Percentiles rank a stretch among this genome's conserved stretches.
Evolutionary conservation across 2,888 invertebrate species (phyloP).

Genomic region (Phortica magna): DNA sequence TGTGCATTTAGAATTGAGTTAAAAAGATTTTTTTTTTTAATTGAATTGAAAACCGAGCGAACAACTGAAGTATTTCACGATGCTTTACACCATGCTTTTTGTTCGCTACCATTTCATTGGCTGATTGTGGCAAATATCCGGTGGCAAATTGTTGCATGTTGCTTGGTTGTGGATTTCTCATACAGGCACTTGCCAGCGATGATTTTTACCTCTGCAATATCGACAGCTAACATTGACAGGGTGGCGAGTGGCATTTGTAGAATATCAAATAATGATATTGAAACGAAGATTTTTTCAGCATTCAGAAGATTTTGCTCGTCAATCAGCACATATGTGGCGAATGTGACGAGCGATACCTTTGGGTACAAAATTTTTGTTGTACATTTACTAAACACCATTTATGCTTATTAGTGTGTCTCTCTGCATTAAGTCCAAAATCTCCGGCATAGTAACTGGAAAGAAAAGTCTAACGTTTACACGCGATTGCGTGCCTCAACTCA

Average conservation of each 20-base stretch:
- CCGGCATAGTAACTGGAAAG: conserved; percentile 59
- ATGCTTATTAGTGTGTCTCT: conserved; percentile 3
- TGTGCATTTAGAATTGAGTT: conserved; percentile 7
- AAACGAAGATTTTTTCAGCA: conserved; percentile 90
- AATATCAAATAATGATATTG: conserved; percentile 91
- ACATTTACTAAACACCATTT: background rate
- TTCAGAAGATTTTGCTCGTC: conserved; percentile 86
- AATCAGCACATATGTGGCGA: conserved; percentile 88
- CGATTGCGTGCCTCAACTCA: conserved; percentile 79
- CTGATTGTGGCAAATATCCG: conserved; percentile 20
- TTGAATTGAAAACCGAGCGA: background rate
- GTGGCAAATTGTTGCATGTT: conserved; percentile 19
- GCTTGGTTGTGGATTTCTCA: background rate
- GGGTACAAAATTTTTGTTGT: conserved; percentile 1
- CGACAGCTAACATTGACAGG: conserved; percentile 87
- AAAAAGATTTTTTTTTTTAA: background rate
- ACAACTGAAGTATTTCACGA: background rate
- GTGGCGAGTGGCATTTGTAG: conserved; percentile 91
- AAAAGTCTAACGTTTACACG: conserved; percentile 45
- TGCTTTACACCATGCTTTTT: background rate
- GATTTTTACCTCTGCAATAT: conserved; percentile 85
- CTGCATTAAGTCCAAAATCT: conserved; percentile 31
- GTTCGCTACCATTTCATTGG: conserved; percentile 6
- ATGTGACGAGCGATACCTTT: conserved; percentile 89
- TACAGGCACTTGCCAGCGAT: background rate